phyloP scores from a whole-genome alignment of 2,797 vertebrate genomes.

The Apogon hyalosoma region DNA sequence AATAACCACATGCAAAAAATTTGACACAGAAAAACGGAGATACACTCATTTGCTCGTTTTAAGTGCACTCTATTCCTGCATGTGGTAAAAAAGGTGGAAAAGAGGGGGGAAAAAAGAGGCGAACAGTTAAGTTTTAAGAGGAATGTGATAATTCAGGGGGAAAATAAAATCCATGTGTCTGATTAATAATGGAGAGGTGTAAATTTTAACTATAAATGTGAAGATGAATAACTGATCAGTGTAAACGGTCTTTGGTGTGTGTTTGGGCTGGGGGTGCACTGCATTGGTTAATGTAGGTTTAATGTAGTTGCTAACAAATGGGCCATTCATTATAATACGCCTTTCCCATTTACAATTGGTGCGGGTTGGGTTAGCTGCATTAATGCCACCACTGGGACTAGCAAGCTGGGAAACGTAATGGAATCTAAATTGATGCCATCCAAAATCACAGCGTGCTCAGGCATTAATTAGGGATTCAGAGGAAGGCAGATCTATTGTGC shows the following conservation, averaged over 20 bases:
- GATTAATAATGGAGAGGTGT: conserved; percentile 49
- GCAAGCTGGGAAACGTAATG: conserved; percentile 58
- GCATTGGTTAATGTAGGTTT: conserved; percentile 62
- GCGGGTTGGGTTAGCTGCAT: conserved; percentile 62
- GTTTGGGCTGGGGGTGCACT: conserved; percentile 11
- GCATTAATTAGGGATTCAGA: conserved; percentile 64
- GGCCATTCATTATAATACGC: conserved; percentile 70
- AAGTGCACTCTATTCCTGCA: conserved; percentile 36
- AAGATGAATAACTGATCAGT: conserved; percentile 47
- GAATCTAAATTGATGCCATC: conserved; percentile 73
- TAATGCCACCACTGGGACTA: conserved; percentile 58
- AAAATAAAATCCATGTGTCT: background rate
- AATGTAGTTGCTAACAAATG: conserved; percentile 71
- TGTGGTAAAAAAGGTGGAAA: background rate
- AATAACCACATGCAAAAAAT: conserved; percentile 72
- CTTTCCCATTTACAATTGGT: conserved; percentile 61
- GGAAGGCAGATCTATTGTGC: conserved; percentile 27
- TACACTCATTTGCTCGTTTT: conserved; percentile 63
- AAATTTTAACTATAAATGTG: conserved; percentile 18
- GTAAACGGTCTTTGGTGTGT: conserved; percentile 28
- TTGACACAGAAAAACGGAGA: conserved; percentile 57
- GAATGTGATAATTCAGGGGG: conserved; percentile 8
- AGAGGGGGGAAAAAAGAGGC: conserved; percentile 1
- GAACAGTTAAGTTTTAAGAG: conserved; percentile 46
- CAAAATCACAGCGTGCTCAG: conserved; percentile 58